These are phyloP conservation scores for Ageneiosus marmoratus DNA, from an alignment of 2,113 vertebrate genomes.

Conservation along the genomic window DNA sequence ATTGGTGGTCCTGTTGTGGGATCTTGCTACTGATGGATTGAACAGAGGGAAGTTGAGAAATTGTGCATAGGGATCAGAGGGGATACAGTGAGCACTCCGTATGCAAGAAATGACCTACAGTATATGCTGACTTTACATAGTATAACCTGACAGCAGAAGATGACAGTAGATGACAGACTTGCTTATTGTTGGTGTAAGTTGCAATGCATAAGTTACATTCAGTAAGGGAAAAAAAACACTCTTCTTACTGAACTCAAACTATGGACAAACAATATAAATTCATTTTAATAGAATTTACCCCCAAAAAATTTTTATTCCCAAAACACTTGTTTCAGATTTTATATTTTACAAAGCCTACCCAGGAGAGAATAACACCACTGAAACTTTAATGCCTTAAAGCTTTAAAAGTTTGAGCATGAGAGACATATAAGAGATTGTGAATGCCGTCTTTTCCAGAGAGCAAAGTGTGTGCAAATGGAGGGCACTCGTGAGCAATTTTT, in stretches of 20 bases:
- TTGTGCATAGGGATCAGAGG: background rate
- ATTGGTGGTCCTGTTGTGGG: background rate
- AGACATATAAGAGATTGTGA: background rate
- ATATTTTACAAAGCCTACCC: background rate
- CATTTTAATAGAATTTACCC: background rate
- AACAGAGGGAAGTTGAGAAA: background rate
- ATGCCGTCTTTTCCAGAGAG: background rate
- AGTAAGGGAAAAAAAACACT: background rate
- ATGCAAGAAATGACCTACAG: background rate
- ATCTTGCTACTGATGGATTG: background rate
- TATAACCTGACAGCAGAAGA: background rate
- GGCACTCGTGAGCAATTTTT: background rate
- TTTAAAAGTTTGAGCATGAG: background rate
- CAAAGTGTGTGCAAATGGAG: background rate
- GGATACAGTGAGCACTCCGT: background rate
- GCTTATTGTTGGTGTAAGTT: background rate
- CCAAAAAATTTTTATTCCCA: background rate
- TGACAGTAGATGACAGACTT: background rate
- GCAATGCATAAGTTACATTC: background rate
- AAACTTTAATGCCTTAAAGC: background rate
- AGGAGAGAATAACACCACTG: background rate
- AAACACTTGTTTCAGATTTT: background rate
- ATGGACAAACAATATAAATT: background rate
- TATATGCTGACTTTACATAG: background rate
- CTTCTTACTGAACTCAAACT: background rate